phyloP scores from a whole-genome alignment of 2,888 invertebrate genomes.

The Protophormia terraenovae region DNA sequence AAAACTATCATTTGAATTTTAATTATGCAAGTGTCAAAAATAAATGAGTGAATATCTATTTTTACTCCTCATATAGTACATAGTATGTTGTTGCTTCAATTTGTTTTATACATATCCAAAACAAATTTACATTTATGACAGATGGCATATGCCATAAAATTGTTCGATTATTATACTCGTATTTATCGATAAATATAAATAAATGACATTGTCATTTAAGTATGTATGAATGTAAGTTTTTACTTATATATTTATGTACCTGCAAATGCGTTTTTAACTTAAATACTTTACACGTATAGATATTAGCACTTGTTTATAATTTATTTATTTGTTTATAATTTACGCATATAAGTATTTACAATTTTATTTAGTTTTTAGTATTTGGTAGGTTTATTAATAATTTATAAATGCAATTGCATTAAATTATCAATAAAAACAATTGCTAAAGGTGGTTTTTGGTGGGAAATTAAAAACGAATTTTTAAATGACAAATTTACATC shows the following conservation, averaged over 20 bases:
- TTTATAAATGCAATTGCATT: neutral
- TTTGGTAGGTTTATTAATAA: neutral
- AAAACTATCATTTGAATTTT: neutral
- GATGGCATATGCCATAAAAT: neutral
- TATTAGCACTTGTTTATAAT: too few relatives aligned
- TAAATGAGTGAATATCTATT: neutral
- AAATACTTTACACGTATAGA: neutral
- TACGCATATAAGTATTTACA: neutral
- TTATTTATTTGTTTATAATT: neutral
- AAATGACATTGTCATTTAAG: neutral
- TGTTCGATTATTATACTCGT: neutral
- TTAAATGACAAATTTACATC: neutral
- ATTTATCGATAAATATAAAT: neutral
- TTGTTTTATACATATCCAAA: too few relatives aligned
- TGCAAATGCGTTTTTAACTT: neutral
- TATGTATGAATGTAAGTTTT: too few relatives aligned
- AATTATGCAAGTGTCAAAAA: neutral
- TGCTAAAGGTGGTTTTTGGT: too few relatives aligned
- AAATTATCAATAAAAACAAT: neutral
- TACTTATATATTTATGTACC: neutral
- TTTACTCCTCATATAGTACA: neutral
- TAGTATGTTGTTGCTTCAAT: neutral
- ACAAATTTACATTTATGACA: constrained; percentile 18
- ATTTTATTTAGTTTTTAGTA: too few relatives aligned
- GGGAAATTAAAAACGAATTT: neutral